Conservation (phyloP, 2,113 vertebrate genomes). For the Barnardius zonarius region DNA sequence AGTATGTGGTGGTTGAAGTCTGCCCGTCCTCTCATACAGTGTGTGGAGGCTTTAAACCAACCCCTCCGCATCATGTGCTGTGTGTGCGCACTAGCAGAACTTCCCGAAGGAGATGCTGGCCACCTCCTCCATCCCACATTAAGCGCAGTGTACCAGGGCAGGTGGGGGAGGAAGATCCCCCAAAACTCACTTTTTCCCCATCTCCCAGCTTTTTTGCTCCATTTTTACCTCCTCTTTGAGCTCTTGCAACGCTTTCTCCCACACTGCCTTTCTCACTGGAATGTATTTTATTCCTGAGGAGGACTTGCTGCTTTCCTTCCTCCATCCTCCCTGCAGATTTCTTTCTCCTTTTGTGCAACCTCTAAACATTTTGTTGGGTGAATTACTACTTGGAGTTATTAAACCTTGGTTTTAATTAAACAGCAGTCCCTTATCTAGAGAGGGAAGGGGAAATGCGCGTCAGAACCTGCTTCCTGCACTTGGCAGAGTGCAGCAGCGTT, state of each 20-base stretch:
- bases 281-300: neutral
- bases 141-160: neutral
- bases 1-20: fast-evolving
- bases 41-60: neutral
- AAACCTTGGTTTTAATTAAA: neutral
- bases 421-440: neutral
- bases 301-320: neutral
- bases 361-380: neutral
- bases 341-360: neutral
- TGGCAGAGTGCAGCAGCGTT: neutral
- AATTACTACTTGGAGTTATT: neutral
- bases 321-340: neutral
- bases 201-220: neutral
- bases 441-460: conserved; percentile 44
- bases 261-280: neutral
- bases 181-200: fast-evolving
- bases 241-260: neutral
- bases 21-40: fast-evolving
- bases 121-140: neutral
- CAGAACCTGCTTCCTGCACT: conserved; percentile 27
- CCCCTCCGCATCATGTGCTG: fast-evolving
- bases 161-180: fast-evolving
- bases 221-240: neutral
- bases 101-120: neutral
- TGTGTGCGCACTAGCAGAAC: neutral